phyloP scores from a whole-genome alignment of 2,113 vertebrate species.

The Prinia subflava region DNA sequence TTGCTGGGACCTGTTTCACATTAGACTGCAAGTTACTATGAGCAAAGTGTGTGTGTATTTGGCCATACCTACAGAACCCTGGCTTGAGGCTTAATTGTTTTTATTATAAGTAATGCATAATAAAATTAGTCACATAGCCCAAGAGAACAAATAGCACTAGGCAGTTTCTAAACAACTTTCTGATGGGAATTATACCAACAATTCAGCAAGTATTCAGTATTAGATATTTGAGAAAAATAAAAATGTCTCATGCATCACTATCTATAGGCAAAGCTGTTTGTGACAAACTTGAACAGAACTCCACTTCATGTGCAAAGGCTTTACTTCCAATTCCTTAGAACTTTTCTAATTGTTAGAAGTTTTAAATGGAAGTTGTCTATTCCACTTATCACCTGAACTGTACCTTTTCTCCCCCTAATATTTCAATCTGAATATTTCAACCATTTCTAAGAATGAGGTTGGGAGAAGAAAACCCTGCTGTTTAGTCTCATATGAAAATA shows the following conservation, averaged over 20 bases:
- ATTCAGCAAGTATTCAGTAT: neutral
- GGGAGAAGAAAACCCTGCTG: neutral
- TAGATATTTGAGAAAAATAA: neutral
- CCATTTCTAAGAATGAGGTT: neutral
- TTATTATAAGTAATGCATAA: neutral
- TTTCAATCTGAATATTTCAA: neutral
- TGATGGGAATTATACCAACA: neutral
- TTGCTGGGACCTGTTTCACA: neutral
- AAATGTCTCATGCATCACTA: neutral
- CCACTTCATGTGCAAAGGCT: neutral
- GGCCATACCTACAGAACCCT: neutral
- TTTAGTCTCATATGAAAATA: neutral
- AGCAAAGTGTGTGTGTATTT: neutral
- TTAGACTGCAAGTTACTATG: neutral
- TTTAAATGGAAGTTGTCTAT: neutral
- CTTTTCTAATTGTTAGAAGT: neutral
- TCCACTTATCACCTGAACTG: neutral
- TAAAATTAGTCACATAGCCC: neutral
- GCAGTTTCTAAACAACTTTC: neutral
- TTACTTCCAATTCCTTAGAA: neutral
- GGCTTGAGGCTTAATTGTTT: neutral
- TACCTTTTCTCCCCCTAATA: accelerated
- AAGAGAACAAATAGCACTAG: neutral
- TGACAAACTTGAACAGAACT: neutral
- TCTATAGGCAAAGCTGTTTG: neutral